Conservation (phyloP, 2,113 vertebrate genomes). For the Sebastes schlegelii region DNA sequence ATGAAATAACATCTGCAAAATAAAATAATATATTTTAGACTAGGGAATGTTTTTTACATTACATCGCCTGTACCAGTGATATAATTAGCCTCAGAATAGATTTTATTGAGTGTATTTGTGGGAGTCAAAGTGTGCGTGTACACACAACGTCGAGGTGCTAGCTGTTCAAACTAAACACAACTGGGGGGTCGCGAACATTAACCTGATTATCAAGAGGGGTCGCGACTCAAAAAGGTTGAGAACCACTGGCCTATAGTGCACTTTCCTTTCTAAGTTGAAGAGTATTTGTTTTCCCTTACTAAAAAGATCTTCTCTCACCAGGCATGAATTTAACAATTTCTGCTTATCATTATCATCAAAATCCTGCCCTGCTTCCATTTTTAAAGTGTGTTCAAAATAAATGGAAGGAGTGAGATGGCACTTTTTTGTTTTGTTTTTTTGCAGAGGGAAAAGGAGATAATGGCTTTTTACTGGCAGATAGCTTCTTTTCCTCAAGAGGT, state of each 20-base stretch:
- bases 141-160: too few species aligned
- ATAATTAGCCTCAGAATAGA: too few species aligned
- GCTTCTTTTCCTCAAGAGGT: slow-evolving; percentile 44
- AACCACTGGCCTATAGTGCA: background rate
- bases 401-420: slow-evolving; percentile 29
- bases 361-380: slow-evolving; percentile 18
- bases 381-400: slow-evolving; percentile 57
- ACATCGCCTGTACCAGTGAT: too few species aligned
- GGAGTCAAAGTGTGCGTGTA: too few species aligned
- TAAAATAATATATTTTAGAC: too few species aligned
- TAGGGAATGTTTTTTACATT: too few species aligned
- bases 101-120: too few species aligned
- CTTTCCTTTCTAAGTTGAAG: background rate
- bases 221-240: too few species aligned
- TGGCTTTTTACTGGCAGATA: slow-evolving; percentile 60
- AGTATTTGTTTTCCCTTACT: background rate
- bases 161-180: too few species aligned
- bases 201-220: too few species aligned
- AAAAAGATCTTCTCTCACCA: background rate
- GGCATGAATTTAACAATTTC: background rate
- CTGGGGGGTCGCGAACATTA: too few species aligned
- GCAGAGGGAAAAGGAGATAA: slow-evolving; percentile 40
- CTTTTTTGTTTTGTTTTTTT: slow-evolving; percentile 39
- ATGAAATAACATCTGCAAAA: too few species aligned
- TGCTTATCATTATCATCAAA: slow-evolving; percentile 2